Conservation (phyloP, 1,140 invertebrate genomes). For the Dendrolimus kikuchii region DNA sequence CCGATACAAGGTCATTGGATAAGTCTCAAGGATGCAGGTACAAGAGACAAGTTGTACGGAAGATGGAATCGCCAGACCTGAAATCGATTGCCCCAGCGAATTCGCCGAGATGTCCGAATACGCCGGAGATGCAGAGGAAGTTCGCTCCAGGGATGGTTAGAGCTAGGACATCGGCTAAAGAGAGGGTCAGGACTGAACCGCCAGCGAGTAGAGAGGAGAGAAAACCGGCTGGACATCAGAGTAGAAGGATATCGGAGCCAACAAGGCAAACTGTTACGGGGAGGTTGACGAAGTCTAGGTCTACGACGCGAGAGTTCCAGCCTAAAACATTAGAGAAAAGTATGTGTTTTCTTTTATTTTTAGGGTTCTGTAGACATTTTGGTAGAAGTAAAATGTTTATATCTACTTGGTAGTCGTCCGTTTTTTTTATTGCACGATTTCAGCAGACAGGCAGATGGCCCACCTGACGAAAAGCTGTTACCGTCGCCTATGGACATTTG, state of each 20-base stretch:
- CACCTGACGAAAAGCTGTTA: too few relatives aligned
- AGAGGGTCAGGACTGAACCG: slow-evolving; percentile 34
- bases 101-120: slow-evolving; percentile 65
- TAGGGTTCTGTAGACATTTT: background rate
- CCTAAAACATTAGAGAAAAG: slow-evolving; percentile 62
- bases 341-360: slow-evolving; percentile 19
- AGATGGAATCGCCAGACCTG: slow-evolving; percentile 55
- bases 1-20: slow-evolving; percentile 44
- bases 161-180: slow-evolving; percentile 48
- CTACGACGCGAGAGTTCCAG: slow-evolving; percentile 61
- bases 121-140: slow-evolving; percentile 66
- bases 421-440: too few relatives aligned
- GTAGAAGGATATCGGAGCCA: slow-evolving; percentile 53
- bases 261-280: slow-evolving; percentile 49
- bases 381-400: too few relatives aligned
- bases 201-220: slow-evolving; percentile 40
- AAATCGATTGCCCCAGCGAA: slow-evolving; percentile 53
- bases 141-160: slow-evolving; percentile 60
- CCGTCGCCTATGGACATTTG: too few relatives aligned
- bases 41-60: slow-evolving; percentile 44
- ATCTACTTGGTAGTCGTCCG: too few relatives aligned
- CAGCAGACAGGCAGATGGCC: too few relatives aligned
- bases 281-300: slow-evolving; percentile 63
- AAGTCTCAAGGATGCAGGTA: slow-evolving; percentile 48
- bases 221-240: slow-evolving; percentile 49